A percentile compares a stretch with the other conserved stretches of the same genome.
Evolutionary conservation across 2,888 invertebrate species (phyloP).

Genomic region (Drosophila lutescens): DNA sequence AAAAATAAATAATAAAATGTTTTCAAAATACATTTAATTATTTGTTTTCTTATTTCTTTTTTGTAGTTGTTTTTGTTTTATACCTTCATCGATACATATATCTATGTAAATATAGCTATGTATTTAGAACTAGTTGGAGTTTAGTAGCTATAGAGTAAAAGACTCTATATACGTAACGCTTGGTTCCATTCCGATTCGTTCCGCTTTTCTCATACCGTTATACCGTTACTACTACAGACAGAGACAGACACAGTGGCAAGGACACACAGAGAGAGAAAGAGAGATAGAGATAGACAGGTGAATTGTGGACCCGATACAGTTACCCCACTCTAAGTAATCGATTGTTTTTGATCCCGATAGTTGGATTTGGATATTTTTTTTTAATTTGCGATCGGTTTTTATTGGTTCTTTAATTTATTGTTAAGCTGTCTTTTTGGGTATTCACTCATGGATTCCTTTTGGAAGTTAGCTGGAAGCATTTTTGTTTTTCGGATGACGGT

Average conservation of each 20-base stretch:
- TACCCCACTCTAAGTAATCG: not conserved
- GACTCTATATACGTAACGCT: slow-evolving; percentile 24
- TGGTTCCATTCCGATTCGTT: slow-evolving; percentile 18
- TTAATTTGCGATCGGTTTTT: not conserved
- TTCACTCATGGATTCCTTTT: slow-evolving; percentile 8
- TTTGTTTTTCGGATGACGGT: slow-evolving; percentile 8
- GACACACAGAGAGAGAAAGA: slow-evolving; percentile 11
- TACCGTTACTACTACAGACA: slow-evolving; percentile 26
- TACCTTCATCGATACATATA: slow-evolving; percentile 34
- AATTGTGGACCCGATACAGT: not conserved
- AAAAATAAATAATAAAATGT: slow-evolving; percentile 79
- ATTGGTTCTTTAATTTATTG: not conserved
- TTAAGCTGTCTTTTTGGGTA: slow-evolving; percentile 8
- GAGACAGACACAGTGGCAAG: slow-evolving; percentile 17
- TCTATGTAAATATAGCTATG: slow-evolving; percentile 33
- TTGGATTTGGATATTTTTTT: slow-evolving; percentile 1
- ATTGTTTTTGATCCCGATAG: not conserved
- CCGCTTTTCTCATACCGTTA: slow-evolving; percentile 16
- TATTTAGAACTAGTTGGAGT: slow-evolving; percentile 38
- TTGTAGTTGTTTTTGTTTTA: slow-evolving; percentile 43
- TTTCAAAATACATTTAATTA: slow-evolving; percentile 68
- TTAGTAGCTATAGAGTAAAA: slow-evolving; percentile 23
- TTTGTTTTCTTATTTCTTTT: slow-evolving; percentile 56
- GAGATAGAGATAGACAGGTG: not conserved
- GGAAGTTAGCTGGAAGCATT: slow-evolving; percentile 33